A percentile compares a stretch with the other conserved stretches of the same genome.
phyloP scores from a whole-genome alignment of 2,797 vertebrate genomes.

The Amblyraja radiata region DNA sequence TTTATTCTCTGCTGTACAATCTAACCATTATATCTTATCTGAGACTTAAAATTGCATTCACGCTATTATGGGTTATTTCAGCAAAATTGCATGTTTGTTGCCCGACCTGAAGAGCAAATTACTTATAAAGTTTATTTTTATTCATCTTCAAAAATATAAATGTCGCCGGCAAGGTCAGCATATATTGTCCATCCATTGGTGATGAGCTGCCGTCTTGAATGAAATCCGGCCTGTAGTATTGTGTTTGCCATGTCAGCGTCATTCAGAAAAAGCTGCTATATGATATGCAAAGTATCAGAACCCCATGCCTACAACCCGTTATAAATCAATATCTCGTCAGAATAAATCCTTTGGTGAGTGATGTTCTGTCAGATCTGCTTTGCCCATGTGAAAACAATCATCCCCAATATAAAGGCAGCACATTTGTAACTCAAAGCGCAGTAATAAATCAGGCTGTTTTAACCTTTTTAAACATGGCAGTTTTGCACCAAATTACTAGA shows the following conservation, averaged over 20 bases:
- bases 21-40: too few species aligned
- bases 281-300: not conserved
- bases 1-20: too few species aligned
- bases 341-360: not conserved
- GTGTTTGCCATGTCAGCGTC: not conserved
- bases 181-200: too few species aligned
- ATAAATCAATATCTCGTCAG: not conserved
- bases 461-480: not conserved
- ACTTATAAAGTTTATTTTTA: too few species aligned
- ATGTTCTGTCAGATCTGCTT: conserved; percentile 10
- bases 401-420: not conserved
- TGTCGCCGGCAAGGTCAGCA: too few species aligned
- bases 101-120: too few species aligned
- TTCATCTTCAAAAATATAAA: too few species aligned
- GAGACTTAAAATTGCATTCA: too few species aligned
- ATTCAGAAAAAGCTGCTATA: not conserved
- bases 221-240: not conserved
- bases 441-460: not conserved
- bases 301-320: not conserved
- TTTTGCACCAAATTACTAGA: not conserved
- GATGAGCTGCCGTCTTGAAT: too few species aligned
- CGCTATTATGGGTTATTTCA: too few species aligned
- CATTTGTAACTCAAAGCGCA: not conserved
- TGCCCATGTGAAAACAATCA: not conserved
- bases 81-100: too few species aligned